phyloP scores from a whole-genome alignment of 2,113 vertebrate species.

The Cyanoramphus novaezelandiae region DNA sequence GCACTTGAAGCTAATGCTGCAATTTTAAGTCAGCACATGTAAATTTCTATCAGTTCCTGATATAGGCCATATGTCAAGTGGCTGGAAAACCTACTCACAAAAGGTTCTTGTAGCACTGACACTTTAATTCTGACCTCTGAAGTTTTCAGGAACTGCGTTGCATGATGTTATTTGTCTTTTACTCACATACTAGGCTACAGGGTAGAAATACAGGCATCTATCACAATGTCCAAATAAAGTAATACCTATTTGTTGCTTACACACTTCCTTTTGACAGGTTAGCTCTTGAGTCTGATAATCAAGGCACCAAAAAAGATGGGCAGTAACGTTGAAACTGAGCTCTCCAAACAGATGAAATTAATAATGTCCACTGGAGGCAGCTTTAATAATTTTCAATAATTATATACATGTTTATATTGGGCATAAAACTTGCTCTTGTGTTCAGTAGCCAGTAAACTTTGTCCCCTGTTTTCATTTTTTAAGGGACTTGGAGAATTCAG shows the following conservation, averaged over 20 bases:
- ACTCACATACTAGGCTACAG: neutral
- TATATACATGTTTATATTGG: neutral
- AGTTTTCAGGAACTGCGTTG: neutral
- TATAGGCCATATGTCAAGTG: neutral
- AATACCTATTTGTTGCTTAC: neutral
- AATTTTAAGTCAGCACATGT: neutral
- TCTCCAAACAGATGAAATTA: neutral
- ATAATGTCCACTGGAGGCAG: neutral
- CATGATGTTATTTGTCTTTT: neutral
- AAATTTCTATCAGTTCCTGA: neutral
- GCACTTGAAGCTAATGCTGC: neutral
- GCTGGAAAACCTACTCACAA: neutral
- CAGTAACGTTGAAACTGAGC: neutral
- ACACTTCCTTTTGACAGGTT: neutral
- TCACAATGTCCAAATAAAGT: neutral
- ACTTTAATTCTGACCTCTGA: neutral
- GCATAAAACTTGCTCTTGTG: neutral
- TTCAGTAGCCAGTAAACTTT: neutral
- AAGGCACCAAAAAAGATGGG: neutral
- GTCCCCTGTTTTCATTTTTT: rapidly evolving
- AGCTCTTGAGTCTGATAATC: neutral
- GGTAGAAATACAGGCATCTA: neutral
- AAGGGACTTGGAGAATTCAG: neutral
- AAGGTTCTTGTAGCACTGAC: neutral
- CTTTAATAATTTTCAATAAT: neutral